Evolutionary conservation across 2,113 vertebrate species (phyloP).

Genomic region (Proteles cristata): DNA sequence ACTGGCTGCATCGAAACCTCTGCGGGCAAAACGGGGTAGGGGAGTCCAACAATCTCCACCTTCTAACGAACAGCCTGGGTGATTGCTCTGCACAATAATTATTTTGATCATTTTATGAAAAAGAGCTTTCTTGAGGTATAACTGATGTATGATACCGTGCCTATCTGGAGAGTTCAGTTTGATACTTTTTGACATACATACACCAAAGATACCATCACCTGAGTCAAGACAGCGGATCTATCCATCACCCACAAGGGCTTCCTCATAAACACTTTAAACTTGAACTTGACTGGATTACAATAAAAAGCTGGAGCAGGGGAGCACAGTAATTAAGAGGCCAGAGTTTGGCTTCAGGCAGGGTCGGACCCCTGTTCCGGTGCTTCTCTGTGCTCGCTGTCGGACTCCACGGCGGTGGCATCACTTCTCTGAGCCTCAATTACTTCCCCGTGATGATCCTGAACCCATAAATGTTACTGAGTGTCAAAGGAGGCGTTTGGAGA

Average conservation of each 20-base stretch:
- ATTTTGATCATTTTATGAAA: not conserved
- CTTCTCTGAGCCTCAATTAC: not conserved
- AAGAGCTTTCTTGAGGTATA: not conserved
- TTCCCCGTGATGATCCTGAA: not conserved
- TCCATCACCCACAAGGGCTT: not conserved
- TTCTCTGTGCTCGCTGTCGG: not conserved
- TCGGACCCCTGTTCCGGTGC: not conserved
- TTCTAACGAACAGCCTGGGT: not conserved
- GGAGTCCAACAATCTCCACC: too few relatives aligned
- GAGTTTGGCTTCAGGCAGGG: not conserved
- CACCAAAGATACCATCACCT: not conserved
- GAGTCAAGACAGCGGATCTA: rapidly evolving
- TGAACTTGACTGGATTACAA: not conserved
- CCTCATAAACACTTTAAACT: not conserved
- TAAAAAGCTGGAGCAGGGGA: rapidly evolving
- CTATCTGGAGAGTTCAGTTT: not conserved
- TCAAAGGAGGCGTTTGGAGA: not conserved
- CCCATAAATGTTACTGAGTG: not conserved
- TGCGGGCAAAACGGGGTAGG: not conserved
- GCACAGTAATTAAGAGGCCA: not conserved
- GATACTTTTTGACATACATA: not conserved
- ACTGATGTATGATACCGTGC: not conserved
- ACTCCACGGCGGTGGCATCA: not conserved
- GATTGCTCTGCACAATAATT: not conserved
- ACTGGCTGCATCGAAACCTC: not conserved